Base-by-base conservation (phyloP, 2,113 vertebrate genomes). In the Opisthocomus hoazin region DNA sequence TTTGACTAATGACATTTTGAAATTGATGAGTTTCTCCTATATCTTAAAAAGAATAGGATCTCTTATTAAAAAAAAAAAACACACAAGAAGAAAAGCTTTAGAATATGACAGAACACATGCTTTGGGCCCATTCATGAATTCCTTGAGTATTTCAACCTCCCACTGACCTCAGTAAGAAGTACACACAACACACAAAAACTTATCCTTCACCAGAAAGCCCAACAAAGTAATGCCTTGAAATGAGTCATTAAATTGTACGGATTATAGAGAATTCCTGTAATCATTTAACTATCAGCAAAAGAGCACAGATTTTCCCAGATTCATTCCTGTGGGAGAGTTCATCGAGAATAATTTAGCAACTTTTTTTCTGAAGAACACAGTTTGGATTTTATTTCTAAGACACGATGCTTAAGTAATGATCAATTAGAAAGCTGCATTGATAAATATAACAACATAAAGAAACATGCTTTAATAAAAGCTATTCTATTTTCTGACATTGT, bases 1-100 rank as follows among this genome's bases (percentile, higher is more conserved):
- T 96, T 99, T 99, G 96, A 99, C 98, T 65, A 99, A 99, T 65
- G 99, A 99, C 99, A 99, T 99, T 96, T 97, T 99, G 85, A 86
- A 96, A 84, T 26, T n/a, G 77, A 53, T 32, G 88, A 68, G 20
- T 84, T 89, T 93, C 79, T 92, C 94, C 96, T 97, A 46, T 15
- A 82, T 93, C 87, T 96, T 81, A 97, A 94, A 96, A 97, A 96
- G 23, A 85, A 92, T 26, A 94, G 70, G 15, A 91, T 45, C 36
- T 48, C 73, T 95, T 76, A 86, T 34, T 90, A 81, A n/a, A n/a
- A n/a, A n/a, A n/a, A n/a, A n/a, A n/a, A n/a, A n/a, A n/a, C n/a
- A n/a, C n/a, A n/a, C n/a, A n/a, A n/a, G n/a, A n/a, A n/a, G n/a
- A n/a, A n/a, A n/a, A n/a, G n/a, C n/a, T n/a, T n/a, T n/a, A n/a